Conservation (phyloP, 2,113 vertebrate genomes). For the Odontophorus gujanensis region DNA sequence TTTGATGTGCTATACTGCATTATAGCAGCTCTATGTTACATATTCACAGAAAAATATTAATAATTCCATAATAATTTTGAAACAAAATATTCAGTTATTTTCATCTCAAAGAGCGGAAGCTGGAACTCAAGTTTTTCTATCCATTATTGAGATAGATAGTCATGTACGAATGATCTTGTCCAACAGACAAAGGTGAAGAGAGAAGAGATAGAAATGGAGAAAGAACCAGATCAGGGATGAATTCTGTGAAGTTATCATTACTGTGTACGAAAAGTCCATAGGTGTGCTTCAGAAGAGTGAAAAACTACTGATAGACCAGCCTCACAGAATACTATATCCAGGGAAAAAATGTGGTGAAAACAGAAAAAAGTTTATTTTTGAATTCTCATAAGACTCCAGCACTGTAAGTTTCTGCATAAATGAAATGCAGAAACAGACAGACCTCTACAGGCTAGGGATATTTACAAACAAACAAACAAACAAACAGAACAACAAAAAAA, state of each 20-base stretch:
- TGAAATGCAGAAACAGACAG: background rate
- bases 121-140: background rate
- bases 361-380: background rate
- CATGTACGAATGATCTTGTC: accelerated
- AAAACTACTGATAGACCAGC: background rate
- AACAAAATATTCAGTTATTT: background rate
- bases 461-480: background rate
- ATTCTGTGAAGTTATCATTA: background rate
- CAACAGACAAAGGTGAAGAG: accelerated
- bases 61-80: background rate
- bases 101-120: background rate
- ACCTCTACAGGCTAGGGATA: background rate
- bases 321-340: background rate
- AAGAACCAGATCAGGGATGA: background rate
- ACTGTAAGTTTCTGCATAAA: background rate
- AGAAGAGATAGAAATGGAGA: no score
- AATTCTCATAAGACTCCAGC: background rate
- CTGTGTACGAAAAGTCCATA: background rate
- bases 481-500: background rate
- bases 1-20: background rate
- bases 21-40: background rate
- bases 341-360: background rate
- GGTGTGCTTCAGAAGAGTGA: background rate
- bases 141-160: background rate
- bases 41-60: background rate